Base-by-base conservation (phyloP, 2,797 vertebrate species). In the Micrastur ruficollis region DNA sequence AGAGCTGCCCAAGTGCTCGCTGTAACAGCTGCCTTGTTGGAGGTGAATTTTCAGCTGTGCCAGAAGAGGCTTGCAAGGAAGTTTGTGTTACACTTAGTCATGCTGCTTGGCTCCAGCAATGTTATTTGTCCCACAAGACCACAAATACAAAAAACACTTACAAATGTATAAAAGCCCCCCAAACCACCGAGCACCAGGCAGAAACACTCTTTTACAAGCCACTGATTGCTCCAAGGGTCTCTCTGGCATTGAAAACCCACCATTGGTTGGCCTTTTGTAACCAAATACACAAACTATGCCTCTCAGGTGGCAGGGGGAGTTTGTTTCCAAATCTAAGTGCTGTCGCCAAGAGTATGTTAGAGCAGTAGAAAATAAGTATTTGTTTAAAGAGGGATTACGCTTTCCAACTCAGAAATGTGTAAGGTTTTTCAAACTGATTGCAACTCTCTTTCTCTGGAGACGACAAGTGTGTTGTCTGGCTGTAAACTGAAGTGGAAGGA, bases 81-180 rank as follows among this genome's bases (percentile, higher is more conserved):
- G 90, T 95, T 95, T 94, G 81, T 62, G 46, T 67, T 91, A 38
- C 47, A 93, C 83, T 94, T 80, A 90, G 92, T 92, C 72, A 85
- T 86, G 90, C 93, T 89, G 61, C 72, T 92, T 94, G 86, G 84
- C 95, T 95, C 81, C 81, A 89, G 84, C 68, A 46, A 56, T 40
- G 86, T 74, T 93, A 87, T 86, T 93, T 92, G 79, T 95, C 97
- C 90, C 94, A 44, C 89, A 89, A 85, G 94, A 52, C 94, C 46
- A 47, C 50, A 81, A 97, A 89, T 72, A 89, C 92, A 96, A 92
- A 94, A 97, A 85, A 85, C 90, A 92, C 78, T 94, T 87, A 89
- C 71, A 92, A 96, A 89, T 61, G 38, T 88, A 42, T 87, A 93
- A 93, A 95, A 92, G 50, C 68, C 67, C 92, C 92, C 49, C 94